These are phyloP conservation scores for Oreochromis spilurus DNA, from an alignment of 2,113 vertebrate species.

Conservation along the genomic window DNA sequence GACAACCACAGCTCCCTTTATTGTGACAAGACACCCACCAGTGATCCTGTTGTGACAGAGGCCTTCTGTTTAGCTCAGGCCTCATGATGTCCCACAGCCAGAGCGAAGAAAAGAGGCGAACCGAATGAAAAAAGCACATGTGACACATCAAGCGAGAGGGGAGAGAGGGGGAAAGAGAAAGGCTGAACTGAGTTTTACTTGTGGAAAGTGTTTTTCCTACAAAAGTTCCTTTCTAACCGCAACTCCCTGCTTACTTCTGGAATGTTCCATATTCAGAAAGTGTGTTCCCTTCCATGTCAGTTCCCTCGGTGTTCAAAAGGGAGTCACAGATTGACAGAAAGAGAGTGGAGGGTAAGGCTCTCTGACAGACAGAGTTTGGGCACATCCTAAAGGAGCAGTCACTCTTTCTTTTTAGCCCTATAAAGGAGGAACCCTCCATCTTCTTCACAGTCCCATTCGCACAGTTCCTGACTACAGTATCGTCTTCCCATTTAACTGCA, in stretches of 20 bases:
- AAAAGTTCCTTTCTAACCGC: conserved; percentile 21
- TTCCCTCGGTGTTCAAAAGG: conserved; percentile 28
- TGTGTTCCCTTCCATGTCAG: conserved; percentile 12
- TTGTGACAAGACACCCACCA: conserved; percentile 44
- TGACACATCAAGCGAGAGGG: conserved; percentile 26
- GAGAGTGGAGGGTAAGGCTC: conserved; percentile 3
- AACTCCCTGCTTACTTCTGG: conserved; percentile 19
- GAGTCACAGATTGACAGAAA: conserved; percentile 9
- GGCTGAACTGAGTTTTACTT: conserved; percentile 22
- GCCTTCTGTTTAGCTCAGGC: conserved; percentile 38
- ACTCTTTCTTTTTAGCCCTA: neutral
- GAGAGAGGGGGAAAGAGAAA: neutral
- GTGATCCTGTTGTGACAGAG: conserved; percentile 39
- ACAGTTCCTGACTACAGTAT: neutral
- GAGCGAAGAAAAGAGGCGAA: neutral
- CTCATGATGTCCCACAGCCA: conserved; percentile 35
- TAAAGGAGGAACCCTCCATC: neutral
- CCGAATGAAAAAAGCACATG: conserved; percentile 24
- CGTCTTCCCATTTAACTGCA: conserved; percentile 18
- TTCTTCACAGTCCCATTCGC: neutral
- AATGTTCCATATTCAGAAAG: conserved; percentile 51
- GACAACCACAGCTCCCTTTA: conserved; percentile 43
- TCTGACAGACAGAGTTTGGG: conserved; percentile 9
- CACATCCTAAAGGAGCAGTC: conserved; percentile 21
- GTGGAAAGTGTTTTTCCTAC: conserved; percentile 35